Conservation (phyloP, 2,888 invertebrate species). For the Pegoplata infirma region DNA sequence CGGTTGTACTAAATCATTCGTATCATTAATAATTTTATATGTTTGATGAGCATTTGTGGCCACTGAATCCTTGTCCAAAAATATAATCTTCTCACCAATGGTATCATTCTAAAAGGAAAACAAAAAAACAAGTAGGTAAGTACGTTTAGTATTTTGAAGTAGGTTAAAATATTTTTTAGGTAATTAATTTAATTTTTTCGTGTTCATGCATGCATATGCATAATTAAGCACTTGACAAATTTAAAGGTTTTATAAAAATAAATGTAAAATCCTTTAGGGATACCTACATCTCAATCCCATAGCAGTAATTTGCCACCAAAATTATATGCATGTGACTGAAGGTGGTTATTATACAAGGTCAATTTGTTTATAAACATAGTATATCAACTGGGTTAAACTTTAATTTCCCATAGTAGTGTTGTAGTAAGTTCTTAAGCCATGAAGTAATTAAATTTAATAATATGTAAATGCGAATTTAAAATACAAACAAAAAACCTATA, state of each 20-base stretch:
- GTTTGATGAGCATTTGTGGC: slow-evolving; percentile 72
- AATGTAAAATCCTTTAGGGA: neutral
- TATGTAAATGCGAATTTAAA: no score
- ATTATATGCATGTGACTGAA: neutral
- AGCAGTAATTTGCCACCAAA: neutral
- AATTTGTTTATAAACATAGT: neutral
- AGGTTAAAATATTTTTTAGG: slow-evolving; percentile 5
- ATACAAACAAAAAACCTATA: no score
- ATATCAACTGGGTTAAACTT: neutral
- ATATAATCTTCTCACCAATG: slow-evolving; percentile 75
- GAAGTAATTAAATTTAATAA: no score
- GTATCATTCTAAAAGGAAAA: slow-evolving; percentile 69
- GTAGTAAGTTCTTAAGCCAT: no score
- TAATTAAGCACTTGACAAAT: slow-evolving; percentile 19
- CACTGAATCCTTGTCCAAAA: slow-evolving; percentile 75
- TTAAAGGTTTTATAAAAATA: neutral
- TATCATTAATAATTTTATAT: slow-evolving; percentile 74
- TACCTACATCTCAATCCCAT: slow-evolving; percentile 16
- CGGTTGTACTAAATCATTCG: slow-evolving; percentile 70
- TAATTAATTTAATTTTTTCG: slow-evolving; percentile 7
- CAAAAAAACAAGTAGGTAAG: neutral
- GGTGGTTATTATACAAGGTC: neutral
- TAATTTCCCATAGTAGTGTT: no score
- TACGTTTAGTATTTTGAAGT: neutral
- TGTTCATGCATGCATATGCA: neutral